Conservation (phyloP, 2,113 vertebrate genomes). For the Poeciliopsis prolifica region DNA sequence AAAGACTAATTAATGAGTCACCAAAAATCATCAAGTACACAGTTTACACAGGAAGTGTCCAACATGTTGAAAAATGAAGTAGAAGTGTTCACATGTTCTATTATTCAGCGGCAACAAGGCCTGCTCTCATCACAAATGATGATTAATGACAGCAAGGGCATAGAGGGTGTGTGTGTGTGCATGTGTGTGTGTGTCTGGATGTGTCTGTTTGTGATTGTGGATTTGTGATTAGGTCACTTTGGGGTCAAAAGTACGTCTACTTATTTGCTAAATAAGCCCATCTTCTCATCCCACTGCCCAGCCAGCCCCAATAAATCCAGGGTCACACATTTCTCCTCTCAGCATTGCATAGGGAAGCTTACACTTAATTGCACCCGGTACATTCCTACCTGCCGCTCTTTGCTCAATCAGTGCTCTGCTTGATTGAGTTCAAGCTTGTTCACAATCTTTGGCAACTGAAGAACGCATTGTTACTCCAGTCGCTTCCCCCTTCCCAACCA, state of each 20-base stretch:
- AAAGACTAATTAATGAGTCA: constrained; percentile 48
- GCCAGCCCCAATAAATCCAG: constrained; percentile 68
- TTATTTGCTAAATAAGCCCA: constrained; percentile 77
- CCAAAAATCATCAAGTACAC: constrained; percentile 48
- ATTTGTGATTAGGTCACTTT: constrained; percentile 54
- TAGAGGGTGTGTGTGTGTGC: constrained; percentile 32
- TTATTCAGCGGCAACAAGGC: constrained; percentile 64
- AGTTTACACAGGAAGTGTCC: constrained; percentile 41
- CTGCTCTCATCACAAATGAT: constrained; percentile 68
- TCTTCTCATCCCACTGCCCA: constrained; percentile 10
- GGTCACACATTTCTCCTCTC: constrained; percentile 57
- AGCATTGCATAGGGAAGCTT: constrained; percentile 75
- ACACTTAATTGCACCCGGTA: constrained; percentile 70
- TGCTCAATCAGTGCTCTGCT: constrained; percentile 69
- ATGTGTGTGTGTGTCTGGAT: constrained; percentile 2
- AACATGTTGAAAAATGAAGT: constrained; percentile 44
- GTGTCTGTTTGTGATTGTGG: constrained; percentile 31
- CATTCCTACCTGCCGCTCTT: constrained; percentile 51
- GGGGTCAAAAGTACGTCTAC: constrained; percentile 76
- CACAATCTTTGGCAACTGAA: constrained; percentile 65
- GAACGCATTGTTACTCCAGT: constrained; percentile 67
- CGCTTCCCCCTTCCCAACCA: constrained; percentile 3
- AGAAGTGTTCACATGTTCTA: constrained; percentile 29
- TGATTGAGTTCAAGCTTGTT: constrained; percentile 78
- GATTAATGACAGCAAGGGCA: constrained; percentile 66